Conservation (phyloP, 53 echinoderm and acorn worm genomes). For the Zoroaster sp. region DNA sequence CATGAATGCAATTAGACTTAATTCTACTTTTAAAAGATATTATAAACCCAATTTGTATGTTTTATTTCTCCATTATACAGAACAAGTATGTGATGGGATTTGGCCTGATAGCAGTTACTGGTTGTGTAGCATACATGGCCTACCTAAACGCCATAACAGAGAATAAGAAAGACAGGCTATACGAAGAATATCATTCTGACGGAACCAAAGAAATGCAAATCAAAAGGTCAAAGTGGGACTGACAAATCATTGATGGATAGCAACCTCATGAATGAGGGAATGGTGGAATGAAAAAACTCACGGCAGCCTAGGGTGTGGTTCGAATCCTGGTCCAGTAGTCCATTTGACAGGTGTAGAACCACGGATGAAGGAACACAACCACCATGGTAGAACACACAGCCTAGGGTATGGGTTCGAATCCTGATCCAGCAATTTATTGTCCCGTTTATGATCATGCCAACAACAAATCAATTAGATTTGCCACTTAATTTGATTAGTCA, state of each 20-base stretch:
- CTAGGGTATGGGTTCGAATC: not conserved
- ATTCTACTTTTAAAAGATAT: no score
- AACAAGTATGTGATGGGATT: slow-evolving; percentile 95
- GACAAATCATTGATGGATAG: no score
- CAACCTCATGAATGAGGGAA: no score
- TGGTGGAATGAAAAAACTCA: not conserved
- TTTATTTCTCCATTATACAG: no score
- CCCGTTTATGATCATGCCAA: not conserved
- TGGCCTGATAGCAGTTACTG: slow-evolving; percentile 85
- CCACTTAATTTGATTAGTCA: no score
- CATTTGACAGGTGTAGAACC: no score
- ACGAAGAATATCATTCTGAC: slow-evolving; percentile 76
- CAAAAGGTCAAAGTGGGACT: slow-evolving; percentile 92
- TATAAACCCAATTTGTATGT: no score
- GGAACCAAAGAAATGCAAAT: slow-evolving; percentile 73
- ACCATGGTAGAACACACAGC: not conserved
- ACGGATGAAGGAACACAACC: not conserved
- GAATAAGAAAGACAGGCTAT: slow-evolving; percentile 80
- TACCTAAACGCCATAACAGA: slow-evolving; percentile 89
- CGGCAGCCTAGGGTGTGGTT: no score
- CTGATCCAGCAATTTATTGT: not conserved
- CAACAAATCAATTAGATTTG: no score
- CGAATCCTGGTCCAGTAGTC: no score
- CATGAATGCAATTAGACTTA: no score
- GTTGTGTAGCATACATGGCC: slow-evolving; percentile 84